phyloP scores from a whole-genome alignment of 2,797 vertebrate species.

The Hypotaenidia philippensis region DNA sequence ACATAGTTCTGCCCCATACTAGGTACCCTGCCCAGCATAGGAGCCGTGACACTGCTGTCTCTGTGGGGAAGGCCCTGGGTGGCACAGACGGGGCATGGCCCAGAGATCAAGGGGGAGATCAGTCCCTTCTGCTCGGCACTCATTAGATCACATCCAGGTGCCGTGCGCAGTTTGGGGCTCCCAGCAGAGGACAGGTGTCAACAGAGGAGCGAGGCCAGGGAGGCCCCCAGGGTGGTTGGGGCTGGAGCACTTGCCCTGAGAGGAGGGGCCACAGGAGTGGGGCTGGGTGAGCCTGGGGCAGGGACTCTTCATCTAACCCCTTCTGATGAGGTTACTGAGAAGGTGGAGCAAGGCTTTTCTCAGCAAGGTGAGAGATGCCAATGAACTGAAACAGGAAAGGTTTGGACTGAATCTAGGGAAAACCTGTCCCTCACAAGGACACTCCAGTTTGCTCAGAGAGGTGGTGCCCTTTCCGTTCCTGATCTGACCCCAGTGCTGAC shows the following conservation, averaged over 20 bases:
- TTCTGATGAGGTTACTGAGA: neutral
- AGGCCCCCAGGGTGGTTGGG: neutral
- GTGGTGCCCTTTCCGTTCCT: neutral
- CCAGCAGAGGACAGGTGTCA: neutral
- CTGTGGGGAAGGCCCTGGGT: too few species aligned
- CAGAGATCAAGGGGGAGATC: neutral
- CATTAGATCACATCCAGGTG: neutral
- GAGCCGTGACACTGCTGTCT: neutral
- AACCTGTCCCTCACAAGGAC: neutral
- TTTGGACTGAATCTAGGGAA: neutral
- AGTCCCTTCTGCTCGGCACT: neutral
- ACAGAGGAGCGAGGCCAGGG: neutral
- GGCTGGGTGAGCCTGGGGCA: neutral
- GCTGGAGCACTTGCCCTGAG: neutral
- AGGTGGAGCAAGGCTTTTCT: neutral
- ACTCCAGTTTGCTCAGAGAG: neutral
- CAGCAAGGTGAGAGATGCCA: neutral
- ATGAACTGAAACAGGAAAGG: neutral
- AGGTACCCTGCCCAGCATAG: accelerated
- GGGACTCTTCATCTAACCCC: neutral
- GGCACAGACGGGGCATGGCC: neutral
- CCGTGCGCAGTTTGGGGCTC: accelerated
- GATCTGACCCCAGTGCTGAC: neutral
- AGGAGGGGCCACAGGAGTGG: neutral
- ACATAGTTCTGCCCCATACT: neutral